These are phyloP conservation scores for Rutilus rutilus DNA, from an alignment of 2,113 vertebrate genomes.

Conservation along the genomic window DNA sequence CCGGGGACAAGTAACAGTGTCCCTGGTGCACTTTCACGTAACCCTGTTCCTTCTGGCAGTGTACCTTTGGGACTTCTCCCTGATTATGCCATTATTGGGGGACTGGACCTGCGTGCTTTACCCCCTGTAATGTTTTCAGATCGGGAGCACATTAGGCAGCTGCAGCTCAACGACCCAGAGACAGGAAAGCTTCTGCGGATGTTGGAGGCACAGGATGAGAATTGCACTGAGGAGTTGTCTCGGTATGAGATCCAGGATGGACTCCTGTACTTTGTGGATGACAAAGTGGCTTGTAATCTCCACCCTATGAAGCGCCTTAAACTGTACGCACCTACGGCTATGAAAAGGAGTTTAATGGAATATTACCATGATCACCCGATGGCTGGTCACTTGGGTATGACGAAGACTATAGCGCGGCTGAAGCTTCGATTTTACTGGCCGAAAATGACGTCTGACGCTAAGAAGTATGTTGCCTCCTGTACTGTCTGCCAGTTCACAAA, in stretches of 20 bases:
- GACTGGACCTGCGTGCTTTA: not conserved
- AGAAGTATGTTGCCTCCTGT: not conserved
- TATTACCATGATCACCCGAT: slow-evolving; percentile 5
- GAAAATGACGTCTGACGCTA: not conserved
- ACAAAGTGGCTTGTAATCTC: not conserved
- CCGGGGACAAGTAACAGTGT: not conserved
- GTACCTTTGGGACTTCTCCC: not conserved
- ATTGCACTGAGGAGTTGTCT: not conserved
- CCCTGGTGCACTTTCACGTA: not conserved
- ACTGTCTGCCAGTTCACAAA: too few relatives aligned
- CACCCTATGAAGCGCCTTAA: slow-evolving; percentile 9
- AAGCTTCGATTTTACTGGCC: not conserved
- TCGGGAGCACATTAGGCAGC: not conserved
- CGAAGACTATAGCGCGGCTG: not conserved
- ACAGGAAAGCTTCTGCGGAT: not conserved
- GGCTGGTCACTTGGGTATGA: not conserved
- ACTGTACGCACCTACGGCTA: not conserved
- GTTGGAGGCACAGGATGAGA: not conserved
- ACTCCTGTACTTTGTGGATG: too few relatives aligned
- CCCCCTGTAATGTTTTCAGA: not conserved
- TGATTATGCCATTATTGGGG: slow-evolving; percentile 14
- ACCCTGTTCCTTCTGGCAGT: too few relatives aligned
- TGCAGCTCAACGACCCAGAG: slow-evolving; percentile 9
- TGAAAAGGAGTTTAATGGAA: not conserved
- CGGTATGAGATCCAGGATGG: not conserved